Evolutionary conservation across 2,797 vertebrate species (phyloP).

Genomic region (Silurus lanzhouensis): DNA sequence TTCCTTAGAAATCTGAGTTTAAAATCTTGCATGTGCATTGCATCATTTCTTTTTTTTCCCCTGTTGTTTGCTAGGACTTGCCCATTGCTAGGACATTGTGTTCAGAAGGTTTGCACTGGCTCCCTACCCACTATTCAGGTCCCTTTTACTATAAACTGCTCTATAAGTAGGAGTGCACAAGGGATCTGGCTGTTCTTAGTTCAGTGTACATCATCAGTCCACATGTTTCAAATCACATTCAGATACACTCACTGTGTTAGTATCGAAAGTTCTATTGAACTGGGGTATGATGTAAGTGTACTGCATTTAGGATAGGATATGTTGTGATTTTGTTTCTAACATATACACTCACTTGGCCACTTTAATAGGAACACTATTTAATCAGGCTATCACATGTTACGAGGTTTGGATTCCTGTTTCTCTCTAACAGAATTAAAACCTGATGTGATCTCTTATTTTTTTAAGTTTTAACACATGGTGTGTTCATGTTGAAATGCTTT

Average conservation of each 20-base stretch:
- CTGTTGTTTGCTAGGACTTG: background rate
- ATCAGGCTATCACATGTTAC: background rate
- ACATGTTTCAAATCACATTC: background rate
- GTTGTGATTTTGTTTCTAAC: background rate
- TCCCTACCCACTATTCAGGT: background rate
- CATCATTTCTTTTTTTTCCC: background rate
- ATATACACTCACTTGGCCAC: background rate
- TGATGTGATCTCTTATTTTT: background rate
- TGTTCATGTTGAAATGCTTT: background rate
- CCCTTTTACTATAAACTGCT: background rate
- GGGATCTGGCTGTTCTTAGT: background rate
- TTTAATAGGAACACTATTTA: background rate
- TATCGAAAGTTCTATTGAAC: background rate
- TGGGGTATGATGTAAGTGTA: background rate
- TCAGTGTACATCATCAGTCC: background rate
- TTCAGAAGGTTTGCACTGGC: background rate
- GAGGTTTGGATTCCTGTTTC: background rate
- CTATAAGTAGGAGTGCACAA: background rate
- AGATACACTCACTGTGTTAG: background rate
- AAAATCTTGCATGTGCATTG: background rate
- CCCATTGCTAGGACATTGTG: background rate
- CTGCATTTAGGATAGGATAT: background rate
- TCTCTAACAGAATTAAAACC: too few relatives aligned
- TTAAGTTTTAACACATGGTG: background rate
- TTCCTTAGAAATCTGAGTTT: background rate